A percentile compares a stretch with the other conserved stretches of the same genome.
Evolutionary conservation across 2,113 vertebrate genomes (phyloP).

Genomic region (Columba janthina): DNA sequence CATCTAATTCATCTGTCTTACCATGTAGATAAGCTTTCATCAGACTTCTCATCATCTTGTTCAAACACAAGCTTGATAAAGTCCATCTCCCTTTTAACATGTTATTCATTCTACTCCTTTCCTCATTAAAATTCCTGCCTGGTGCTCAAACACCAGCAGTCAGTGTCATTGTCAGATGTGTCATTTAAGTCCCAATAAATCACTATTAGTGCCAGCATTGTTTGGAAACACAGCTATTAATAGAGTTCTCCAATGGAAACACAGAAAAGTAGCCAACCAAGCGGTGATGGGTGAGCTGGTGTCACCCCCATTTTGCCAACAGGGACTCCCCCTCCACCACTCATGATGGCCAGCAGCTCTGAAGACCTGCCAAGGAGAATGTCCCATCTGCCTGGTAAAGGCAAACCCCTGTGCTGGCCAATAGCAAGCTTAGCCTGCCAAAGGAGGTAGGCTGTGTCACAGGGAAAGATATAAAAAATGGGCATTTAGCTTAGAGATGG

Average conservation of each 20-base stretch:
- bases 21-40: slow-evolving; percentile 4
- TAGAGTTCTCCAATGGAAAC: not conserved
- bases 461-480: not conserved
- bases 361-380: not conserved
- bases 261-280: not conserved
- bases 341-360: not conserved
- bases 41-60: slow-evolving; percentile 24
- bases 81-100: not conserved
- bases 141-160: slow-evolving; percentile 9
- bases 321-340: not conserved
- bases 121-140: slow-evolving; percentile 44
- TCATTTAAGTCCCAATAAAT: slow-evolving; percentile 38
- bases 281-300: not conserved
- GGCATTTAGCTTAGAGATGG: not conserved
- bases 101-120: not conserved
- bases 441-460: not conserved
- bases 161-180: slow-evolving; percentile 26
- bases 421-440: not conserved
- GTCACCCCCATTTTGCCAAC: not conserved
- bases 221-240: slow-evolving; percentile 41
- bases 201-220: slow-evolving; percentile 4
- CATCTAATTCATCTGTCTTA: not conserved
- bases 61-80: slow-evolving; percentile 24
- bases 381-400: not conserved
- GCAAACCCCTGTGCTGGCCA: not conserved